Conservation (phyloP, 2,888 invertebrate genomes). For the Ptychoptera albimana region DNA sequence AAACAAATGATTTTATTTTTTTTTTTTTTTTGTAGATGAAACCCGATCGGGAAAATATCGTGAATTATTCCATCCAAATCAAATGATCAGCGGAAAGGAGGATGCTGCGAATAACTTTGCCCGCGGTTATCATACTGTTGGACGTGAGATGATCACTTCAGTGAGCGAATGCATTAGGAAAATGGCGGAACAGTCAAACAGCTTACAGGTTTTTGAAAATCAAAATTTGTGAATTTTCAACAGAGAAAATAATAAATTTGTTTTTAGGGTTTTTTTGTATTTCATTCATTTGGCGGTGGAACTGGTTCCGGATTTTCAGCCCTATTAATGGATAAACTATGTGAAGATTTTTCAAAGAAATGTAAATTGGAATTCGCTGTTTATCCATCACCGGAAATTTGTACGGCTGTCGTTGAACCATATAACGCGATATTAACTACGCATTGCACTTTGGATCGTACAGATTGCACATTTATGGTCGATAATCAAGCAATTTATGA, state of each 20-base stretch:
- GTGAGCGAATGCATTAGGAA: conserved; percentile 59
- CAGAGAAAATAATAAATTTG: conserved; percentile 22
- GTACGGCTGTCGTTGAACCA: conserved; percentile 81
- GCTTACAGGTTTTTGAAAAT: conserved; percentile 33
- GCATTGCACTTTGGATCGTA: conserved; percentile 66
- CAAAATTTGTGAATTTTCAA: conserved; percentile 12
- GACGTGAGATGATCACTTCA: conserved; percentile 59
- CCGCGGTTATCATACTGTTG: conserved; percentile 72
- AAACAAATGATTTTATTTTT: not conserved
- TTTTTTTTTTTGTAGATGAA: conserved; percentile 28
- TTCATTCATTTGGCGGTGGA: conserved; percentile 74
- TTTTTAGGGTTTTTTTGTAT: conserved; percentile 63
- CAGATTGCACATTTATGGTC: conserved; percentile 81
- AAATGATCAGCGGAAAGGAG: conserved; percentile 72
- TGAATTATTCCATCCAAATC: conserved; percentile 67
- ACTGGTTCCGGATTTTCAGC: conserved; percentile 77
- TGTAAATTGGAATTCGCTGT: conserved; percentile 53
- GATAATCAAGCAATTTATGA: conserved; percentile 86
- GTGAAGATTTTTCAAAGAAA: conserved; percentile 69
- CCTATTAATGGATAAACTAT: conserved; percentile 64
- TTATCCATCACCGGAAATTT: conserved; percentile 38
- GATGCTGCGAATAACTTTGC: conserved; percentile 83
- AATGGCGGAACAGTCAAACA: conserved; percentile 65
- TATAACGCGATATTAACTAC: conserved; percentile 82
- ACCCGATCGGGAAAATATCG: conserved; percentile 49